phyloP scores from a whole-genome alignment of 1,140 invertebrate genomes.

The Achatina immaculata region DNA sequence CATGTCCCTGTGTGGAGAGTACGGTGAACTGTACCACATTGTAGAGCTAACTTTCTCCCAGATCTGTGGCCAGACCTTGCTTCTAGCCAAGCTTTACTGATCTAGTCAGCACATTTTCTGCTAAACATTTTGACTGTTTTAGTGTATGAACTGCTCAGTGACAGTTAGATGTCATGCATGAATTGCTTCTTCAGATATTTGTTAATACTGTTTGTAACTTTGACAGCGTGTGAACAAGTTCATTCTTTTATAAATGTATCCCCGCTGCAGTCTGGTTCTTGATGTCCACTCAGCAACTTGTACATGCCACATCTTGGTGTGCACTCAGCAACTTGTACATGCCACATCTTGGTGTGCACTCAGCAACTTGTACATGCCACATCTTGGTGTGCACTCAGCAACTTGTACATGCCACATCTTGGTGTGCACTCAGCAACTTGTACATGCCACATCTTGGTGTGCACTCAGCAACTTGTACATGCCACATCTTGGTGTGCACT shows the following conservation, averaged over 20 bases:
- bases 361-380: too few relatives aligned
- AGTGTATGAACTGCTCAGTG: neutral
- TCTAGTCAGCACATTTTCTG: neutral
- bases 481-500: too few relatives aligned
- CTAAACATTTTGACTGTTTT: neutral
- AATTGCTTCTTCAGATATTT: neutral
- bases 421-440: too few relatives aligned
- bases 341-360: too few relatives aligned
- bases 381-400: too few relatives aligned
- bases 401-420: too few relatives aligned
- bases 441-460: too few relatives aligned
- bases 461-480: too few relatives aligned
- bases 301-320: too few relatives aligned
- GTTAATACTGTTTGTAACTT: neutral
- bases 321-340: too few relatives aligned
- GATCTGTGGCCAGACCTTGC: slow-evolving; percentile 13
- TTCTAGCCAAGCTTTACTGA: slow-evolving; percentile 19
- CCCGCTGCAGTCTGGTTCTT: too few relatives aligned
- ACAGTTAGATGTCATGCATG: neutral
- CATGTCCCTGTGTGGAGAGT: slow-evolving; percentile 17
- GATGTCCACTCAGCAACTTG: too few relatives aligned
- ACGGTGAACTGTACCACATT: slow-evolving; percentile 6
- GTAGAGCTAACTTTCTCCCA: slow-evolving; percentile 27
- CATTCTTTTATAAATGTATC: neutral
- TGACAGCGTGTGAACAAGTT: neutral